These are phyloP conservation scores for Theocolax elegans DNA, from an alignment of 1,140 invertebrate species.

Conservation along the genomic window DNA sequence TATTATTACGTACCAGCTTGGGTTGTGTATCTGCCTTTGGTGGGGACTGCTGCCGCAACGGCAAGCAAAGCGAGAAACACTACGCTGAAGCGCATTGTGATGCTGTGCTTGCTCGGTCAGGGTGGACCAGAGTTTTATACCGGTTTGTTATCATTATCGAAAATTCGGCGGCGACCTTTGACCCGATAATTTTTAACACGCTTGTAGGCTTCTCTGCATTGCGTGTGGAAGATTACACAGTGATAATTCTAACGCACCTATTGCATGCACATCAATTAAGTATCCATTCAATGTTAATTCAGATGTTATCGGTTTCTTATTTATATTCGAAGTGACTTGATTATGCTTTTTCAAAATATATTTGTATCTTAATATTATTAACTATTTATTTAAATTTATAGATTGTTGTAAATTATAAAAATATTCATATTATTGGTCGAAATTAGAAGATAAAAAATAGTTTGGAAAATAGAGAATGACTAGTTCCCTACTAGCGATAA, in stretches of 20 bases:
- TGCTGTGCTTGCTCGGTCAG: slow-evolving; percentile 51
- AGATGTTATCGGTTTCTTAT: too few relatives aligned
- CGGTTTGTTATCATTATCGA: slow-evolving; percentile 59
- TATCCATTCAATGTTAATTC: background rate
- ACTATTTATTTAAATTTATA: too few relatives aligned
- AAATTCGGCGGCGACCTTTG: slow-evolving; percentile 17
- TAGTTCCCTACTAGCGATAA: too few relatives aligned
- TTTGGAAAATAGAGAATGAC: too few relatives aligned
- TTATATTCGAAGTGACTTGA: too few relatives aligned
- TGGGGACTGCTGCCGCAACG: slow-evolving; percentile 55
- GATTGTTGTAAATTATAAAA: too few relatives aligned
- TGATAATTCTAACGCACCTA: background rate
- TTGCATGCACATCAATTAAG: background rate
- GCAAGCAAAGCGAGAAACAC: slow-evolving; percentile 60
- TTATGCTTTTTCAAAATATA: too few relatives aligned
- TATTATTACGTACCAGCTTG: slow-evolving; percentile 58
- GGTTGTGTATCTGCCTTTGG: too few relatives aligned
- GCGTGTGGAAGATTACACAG: slow-evolving; percentile 20
- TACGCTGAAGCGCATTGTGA: slow-evolving; percentile 61
- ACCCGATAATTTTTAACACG: background rate
- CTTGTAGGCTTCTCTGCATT: background rate
- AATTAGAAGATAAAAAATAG: too few relatives aligned
- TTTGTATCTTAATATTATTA: too few relatives aligned
- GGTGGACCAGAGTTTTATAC: slow-evolving; percentile 59
- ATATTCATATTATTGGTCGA: too few relatives aligned